Percentiles rank a stretch among this genome's conserved stretches.
These are phyloP conservation scores for Leucopternis melanops DNA, from an alignment of 2,113 vertebrate genomes.

Conservation along the genomic window DNA sequence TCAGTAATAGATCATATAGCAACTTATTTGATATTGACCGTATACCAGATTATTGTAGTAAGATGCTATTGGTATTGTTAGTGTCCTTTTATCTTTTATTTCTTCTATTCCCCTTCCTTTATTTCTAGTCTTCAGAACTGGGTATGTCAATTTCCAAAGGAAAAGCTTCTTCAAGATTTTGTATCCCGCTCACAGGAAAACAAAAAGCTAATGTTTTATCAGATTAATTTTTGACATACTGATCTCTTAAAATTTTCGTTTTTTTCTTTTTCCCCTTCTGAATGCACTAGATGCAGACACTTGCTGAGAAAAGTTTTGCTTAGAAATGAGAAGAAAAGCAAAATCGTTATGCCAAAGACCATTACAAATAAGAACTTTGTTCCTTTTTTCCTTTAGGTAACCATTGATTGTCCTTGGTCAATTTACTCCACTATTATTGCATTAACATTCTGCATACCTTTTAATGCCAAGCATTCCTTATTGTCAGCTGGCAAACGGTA, in stretches of 20 bases:
- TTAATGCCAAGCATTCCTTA: slow-evolving; percentile 88
- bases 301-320: not conserved
- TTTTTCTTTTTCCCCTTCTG: not conserved
- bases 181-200: not conserved
- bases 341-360: not conserved
- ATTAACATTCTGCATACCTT: slow-evolving; percentile 93
- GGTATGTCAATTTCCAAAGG: not conserved
- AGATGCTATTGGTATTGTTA: not conserved
- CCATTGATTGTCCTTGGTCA: slow-evolving; percentile 97
- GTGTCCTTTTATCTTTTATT: not conserved
- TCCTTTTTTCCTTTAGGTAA: slow-evolving; percentile 77
- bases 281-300: not conserved
- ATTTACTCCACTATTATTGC: slow-evolving; percentile 95
- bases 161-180: not conserved
- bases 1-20: not conserved
- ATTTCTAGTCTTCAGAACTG: not conserved
- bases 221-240: not conserved
- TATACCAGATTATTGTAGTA: not conserved
- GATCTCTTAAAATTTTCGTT: not conserved
- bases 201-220: not conserved
- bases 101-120: not conserved
- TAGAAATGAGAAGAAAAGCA: not conserved
- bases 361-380: not conserved
- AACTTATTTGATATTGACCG: not conserved
- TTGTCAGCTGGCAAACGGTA: slow-evolving; percentile 91